Conservation (phyloP, 2,113 vertebrate species). For the Macaca fascicularis region DNA sequence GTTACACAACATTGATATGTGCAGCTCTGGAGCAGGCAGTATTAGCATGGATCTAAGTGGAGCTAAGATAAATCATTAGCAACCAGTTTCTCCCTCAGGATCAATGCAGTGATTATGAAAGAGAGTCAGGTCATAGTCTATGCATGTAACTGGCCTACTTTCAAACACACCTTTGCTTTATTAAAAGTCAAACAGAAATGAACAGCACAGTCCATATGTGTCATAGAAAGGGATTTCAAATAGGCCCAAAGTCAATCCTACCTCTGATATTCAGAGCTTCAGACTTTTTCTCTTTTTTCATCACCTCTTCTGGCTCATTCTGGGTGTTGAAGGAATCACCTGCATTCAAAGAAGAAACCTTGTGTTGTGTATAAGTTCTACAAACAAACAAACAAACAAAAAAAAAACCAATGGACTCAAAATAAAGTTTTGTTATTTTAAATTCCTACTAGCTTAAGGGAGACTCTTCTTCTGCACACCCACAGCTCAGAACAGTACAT, state of each 20-base stretch:
- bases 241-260: slow-evolving; percentile 40
- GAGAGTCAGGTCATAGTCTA: slow-evolving; percentile 46
- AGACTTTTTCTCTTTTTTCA: slow-evolving; percentile 82
- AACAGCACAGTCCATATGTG: fast-evolving
- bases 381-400: slow-evolving; percentile 66
- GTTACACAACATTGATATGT: fast-evolving
- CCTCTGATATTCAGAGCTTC: slow-evolving; percentile 91
- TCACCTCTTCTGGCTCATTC: slow-evolving; percentile 71
- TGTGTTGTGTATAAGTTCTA: slow-evolving; percentile 92
- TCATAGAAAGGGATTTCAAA: too few relatives aligned
- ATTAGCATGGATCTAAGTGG: fast-evolving
- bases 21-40: neutral
- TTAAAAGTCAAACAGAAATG: neutral
- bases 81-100: neutral
- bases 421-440: slow-evolving; percentile 73
- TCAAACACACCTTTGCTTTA: neutral
- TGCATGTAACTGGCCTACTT: neutral
- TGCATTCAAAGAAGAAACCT: slow-evolving; percentile 92
- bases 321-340: slow-evolving; percentile 82
- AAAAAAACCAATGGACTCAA: slow-evolving; percentile 85
- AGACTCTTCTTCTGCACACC: neutral
- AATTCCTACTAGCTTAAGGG: slow-evolving; percentile 1
- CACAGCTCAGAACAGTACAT: neutral
- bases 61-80: slow-evolving; percentile 50
- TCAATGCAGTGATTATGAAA: slow-evolving; percentile 48